Conservation (phyloP, 2,888 invertebrate species). For the Hyalella azteca region DNA sequence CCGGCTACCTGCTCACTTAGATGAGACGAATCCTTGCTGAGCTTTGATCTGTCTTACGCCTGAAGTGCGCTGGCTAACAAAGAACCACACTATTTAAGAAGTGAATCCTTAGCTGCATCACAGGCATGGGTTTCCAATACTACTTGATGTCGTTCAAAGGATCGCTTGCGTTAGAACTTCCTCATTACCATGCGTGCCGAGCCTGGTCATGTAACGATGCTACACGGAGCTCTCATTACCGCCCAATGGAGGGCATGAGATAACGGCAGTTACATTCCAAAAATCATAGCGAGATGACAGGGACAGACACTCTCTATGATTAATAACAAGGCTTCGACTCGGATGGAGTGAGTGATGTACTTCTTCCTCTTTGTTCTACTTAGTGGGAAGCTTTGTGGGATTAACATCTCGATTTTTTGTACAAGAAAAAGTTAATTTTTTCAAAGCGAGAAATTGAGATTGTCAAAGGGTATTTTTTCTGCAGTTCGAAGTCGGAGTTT, state of each 20-base stretch:
- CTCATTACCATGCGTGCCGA: slow-evolving; percentile 27
- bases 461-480: too few relatives aligned
- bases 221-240: slow-evolving; percentile 17
- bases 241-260: not conserved
- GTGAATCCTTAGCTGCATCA: slow-evolving; percentile 14
- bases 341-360: too few relatives aligned
- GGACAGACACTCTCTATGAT: not conserved
- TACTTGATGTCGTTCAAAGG: slow-evolving; percentile 21
- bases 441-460: too few relatives aligned
- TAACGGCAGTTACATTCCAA: not conserved
- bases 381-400: not conserved
- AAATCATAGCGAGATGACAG: not conserved
- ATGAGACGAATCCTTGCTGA: slow-evolving; percentile 8
- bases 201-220: not conserved
- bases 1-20: slow-evolving; percentile 20
- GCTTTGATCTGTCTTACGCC: slow-evolving; percentile 24
- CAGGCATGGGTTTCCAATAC: slow-evolving; percentile 23
- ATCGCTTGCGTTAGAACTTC: slow-evolving; percentile 2
- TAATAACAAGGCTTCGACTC: slow-evolving; percentile 5
- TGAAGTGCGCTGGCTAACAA: slow-evolving; percentile 12
- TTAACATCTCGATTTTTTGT: too few relatives aligned
- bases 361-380: too few relatives aligned
- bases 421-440: too few relatives aligned
- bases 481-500: too few relatives aligned
- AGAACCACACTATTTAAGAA: slow-evolving; percentile 31